Evolutionary conservation across 2,888 invertebrate genomes (phyloP), one percentile per base, ranked within the genome.

Genomic region (Portevinia maculata): DNA sequence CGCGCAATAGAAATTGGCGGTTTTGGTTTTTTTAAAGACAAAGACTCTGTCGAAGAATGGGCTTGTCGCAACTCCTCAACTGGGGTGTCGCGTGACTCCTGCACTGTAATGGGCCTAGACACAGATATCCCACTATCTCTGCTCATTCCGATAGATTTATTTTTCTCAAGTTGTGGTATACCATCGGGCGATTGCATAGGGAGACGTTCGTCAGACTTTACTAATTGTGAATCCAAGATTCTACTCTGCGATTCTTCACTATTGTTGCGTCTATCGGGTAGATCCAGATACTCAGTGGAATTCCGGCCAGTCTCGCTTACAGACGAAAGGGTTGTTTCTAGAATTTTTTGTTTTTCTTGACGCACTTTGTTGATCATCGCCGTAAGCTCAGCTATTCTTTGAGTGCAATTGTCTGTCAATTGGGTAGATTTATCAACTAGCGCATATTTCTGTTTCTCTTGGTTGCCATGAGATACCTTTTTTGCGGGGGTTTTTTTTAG

Each of bases 301-400:
- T 88, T 88, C 1, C 88, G 88, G 0, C 85, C 89, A 32, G 86
- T 88, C 19, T 90, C 90, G 67, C 89, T 90, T 4, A 85, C 88
- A 7, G 90, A 91, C 0, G 89, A 90, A 0, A 90, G 85, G 0
- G 89, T 90, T 1, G 89, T 88, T 75, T 91, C 91, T n/a, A 92
- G 87, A 15, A 93, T 89, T 48, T 91, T 90, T 50, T 91, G 89
- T 81, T 92, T 92, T 85, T 94, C 93, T 62, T 91, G 89, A n/a
- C 94, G 91, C 5, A 94, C 92, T 86, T 92, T 91, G n/a, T 91
- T 90, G 11, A 94, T 93, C 86, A 93, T 91, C 8, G 91, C 91
- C 0, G 92, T 91, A 5, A 94, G 87, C 71, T 92, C 92, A 1
- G 92, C 91, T 50, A 94, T 94, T 74, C 93, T 91, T 79, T 93